Evolutionary conservation across 2,797 vertebrate species (phyloP), one percentile per base, ranked within the genome.

Genomic region (Gymnoscopelus braueri): DNA sequence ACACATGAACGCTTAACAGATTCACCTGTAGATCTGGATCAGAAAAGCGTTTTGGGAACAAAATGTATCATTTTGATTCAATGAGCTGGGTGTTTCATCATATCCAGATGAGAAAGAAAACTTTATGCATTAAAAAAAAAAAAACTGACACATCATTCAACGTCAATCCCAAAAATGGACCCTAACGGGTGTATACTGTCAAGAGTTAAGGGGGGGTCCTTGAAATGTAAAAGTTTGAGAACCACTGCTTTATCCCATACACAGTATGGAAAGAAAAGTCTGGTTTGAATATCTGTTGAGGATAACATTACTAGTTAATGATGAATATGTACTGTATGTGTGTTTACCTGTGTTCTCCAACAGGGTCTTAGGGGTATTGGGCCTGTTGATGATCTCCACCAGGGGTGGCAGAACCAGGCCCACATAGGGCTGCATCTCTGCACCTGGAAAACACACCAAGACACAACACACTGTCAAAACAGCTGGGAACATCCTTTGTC

Each of bases 341-440:
- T 55, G 15, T 56, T 13, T 86, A 98, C 97, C 97, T 59, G 97
- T 98, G 88, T 98, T 98, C 87, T 98, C 97, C 85, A 98, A 90
- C 15, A 98, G 93, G 0, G 97, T 98, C 86, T 98, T 98, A 57
- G 97, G 96, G 0, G 97, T 98, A 85, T 98, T 98, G 65, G 97
- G 96, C 82, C 96, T 92, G 79, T 98, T 98, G 81, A 98, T 98
- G 75, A 98, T 98, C 83, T 98, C 97, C 78, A 98, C 96, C 54
- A 98, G 91, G 81, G 95, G 95, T 70, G 94, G 96, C 59, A 98
- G 93, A 15, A 97, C 97, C 93, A 98, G 89, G 12, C 95, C 94
- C 14, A 98, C 96, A 3, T 97, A 98, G 0, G 96, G 96, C 82
- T 98, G 96, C 97, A 98, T 98, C 88, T 98, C 97, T 0, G 95